Percentiles rank a stretch among this genome's conserved stretches.
Evolutionary conservation across 2,113 vertebrate species (phyloP).

Genomic region (Aythya baeri): DNA sequence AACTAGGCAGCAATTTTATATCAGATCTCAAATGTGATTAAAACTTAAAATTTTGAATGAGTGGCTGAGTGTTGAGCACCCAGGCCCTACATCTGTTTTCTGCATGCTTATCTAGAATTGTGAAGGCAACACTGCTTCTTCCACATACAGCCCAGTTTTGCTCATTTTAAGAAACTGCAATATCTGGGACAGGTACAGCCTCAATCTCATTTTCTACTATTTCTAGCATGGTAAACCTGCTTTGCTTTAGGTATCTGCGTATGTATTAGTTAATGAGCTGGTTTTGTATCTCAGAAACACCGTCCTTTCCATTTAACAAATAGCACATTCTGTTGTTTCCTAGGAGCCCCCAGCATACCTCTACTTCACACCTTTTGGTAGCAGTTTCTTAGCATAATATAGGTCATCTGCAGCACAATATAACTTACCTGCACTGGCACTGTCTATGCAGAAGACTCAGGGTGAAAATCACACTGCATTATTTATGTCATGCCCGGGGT

Average conservation of each 20-base stretch:
- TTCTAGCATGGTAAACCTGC: background rate
- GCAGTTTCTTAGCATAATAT: background rate
- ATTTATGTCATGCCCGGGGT: background rate
- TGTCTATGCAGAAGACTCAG: background rate
- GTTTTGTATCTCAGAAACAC: background rate
- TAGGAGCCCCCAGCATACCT: background rate
- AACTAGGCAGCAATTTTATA: background rate
- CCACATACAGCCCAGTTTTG: background rate
- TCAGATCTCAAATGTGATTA: background rate
- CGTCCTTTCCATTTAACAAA: background rate
- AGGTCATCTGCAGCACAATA: background rate
- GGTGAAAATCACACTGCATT: background rate
- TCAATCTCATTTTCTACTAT: background rate
- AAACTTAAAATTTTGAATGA: background rate
- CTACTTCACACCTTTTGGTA: background rate
- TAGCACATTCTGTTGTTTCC: background rate
- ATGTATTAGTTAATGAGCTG: fast-evolving
- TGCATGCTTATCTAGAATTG: background rate
- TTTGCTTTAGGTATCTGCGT: background rate
- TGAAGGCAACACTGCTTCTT: background rate
- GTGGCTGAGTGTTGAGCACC: background rate
- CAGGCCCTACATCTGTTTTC: background rate
- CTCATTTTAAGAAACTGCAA: background rate
- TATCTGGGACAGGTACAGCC: background rate
- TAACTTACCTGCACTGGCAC: background rate